Percentiles rank a stretch among this genome's conserved stretches.
Evolutionary conservation across 2,888 invertebrate species (phyloP).

Genomic region (Tetragonisca angustula): DNA sequence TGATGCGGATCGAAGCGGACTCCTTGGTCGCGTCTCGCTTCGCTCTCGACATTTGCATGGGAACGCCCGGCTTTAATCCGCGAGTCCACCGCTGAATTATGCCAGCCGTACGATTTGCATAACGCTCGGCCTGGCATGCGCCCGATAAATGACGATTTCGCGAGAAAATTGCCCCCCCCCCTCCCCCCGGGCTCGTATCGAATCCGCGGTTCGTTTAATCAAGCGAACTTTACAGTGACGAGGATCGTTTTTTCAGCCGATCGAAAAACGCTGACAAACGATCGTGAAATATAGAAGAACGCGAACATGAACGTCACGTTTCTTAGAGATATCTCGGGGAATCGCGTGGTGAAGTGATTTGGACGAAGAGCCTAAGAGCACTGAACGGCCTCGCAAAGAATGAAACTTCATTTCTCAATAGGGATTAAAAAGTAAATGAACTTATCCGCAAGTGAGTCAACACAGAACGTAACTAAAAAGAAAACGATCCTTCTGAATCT

Average conservation of each 20-base stretch:
- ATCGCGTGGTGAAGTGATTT: neutral
- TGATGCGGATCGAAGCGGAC: constrained; percentile 13
- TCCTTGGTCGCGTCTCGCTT: constrained; percentile 49
- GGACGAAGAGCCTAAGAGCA: neutral
- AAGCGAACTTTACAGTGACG: constrained; percentile 68
- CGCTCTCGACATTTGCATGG: constrained; percentile 72
- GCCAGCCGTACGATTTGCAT: constrained; percentile 77
- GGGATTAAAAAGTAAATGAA: too few species aligned
- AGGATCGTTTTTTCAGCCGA: neutral
- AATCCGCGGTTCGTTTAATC: constrained; percentile 71
- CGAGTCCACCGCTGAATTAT: constrained; percentile 75
- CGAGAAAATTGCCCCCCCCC: constrained; percentile 75
- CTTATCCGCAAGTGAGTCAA: too few species aligned
- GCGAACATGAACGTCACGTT: neutral
- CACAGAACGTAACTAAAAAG: too few species aligned
- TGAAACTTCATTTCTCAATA: too few species aligned
- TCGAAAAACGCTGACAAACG: neutral
- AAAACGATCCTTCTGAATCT: too few species aligned
- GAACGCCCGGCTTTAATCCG: constrained; percentile 75
- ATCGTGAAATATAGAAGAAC: neutral
- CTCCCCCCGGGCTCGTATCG: constrained; percentile 58
- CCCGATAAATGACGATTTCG: constrained; percentile 80
- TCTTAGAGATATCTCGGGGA: constrained; percentile 1
- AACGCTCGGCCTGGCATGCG: constrained; percentile 69
- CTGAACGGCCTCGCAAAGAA: too few species aligned